Evolutionary conservation across 2,797 vertebrate genomes (phyloP).

Genomic region (Anguilla pacifica): DNA sequence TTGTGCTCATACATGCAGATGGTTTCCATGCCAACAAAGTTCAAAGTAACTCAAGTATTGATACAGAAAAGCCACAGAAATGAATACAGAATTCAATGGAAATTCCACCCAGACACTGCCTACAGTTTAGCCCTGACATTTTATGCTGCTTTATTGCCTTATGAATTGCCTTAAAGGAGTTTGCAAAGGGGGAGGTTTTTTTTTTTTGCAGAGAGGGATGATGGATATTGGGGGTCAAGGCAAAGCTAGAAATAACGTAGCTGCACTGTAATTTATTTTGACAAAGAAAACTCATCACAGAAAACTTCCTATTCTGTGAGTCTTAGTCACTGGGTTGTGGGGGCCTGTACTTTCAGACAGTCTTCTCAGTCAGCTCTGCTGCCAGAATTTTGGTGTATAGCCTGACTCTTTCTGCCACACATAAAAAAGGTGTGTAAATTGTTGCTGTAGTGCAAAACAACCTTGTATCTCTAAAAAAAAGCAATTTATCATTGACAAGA

Average conservation of each 20-base stretch:
- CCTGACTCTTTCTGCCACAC: not conserved
- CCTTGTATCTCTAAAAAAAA: not conserved
- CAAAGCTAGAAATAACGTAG: not conserved
- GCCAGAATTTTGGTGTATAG: not conserved
- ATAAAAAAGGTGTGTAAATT: not conserved
- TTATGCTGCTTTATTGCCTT: not conserved
- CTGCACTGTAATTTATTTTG: not conserved
- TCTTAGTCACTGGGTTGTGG: not conserved
- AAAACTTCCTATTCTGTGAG: not conserved
- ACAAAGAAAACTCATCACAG: constrained; percentile 3
- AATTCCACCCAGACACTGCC: not conserved
- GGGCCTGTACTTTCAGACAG: not conserved
- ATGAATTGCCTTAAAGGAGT: not conserved
- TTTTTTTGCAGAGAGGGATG: not conserved
- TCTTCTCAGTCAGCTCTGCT: not conserved
- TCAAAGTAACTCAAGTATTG: not conserved
- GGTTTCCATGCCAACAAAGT: not conserved
- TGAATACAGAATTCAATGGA: not conserved
- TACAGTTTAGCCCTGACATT: not conserved
- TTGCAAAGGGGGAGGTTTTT: not conserved
- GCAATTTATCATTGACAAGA: not conserved
- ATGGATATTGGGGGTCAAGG: not conserved
- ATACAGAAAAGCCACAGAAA: not conserved
- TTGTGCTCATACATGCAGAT: not conserved
- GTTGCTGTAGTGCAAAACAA: not conserved